These are phyloP conservation scores for Hypsibius dujardini DNA, from an alignment of 1,140 invertebrate genomes.

Conservation along the genomic window DNA sequence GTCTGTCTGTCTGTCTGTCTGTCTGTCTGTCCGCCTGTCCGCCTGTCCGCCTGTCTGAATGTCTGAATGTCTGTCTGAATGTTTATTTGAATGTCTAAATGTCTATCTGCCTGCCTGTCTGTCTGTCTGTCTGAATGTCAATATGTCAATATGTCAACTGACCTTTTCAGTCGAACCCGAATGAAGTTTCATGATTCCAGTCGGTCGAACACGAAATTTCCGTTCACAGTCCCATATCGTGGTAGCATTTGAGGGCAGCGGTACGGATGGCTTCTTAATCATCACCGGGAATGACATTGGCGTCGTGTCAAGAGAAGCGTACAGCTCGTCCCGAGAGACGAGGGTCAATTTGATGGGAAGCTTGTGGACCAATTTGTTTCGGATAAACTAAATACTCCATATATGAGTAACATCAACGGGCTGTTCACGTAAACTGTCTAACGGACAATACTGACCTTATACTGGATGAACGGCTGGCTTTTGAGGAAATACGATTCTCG, in stretches of 20 bases:
- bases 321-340: neutral
- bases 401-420: neutral
- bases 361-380: conserved; percentile 44
- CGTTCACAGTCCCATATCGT: neutral
- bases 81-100: neutral
- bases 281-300: neutral
- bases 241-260: neutral
- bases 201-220: neutral
- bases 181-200: conserved; percentile 8
- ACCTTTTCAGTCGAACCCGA: neutral
- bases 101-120: neutral
- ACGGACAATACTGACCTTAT: conserved; percentile 30
- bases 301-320: neutral
- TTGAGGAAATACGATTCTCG: conserved; percentile 65
- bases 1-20: no score
- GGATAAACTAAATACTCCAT: conserved; percentile 44
- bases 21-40: no score
- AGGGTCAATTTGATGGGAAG: conserved; percentile 9
- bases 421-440: neutral
- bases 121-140: no score
- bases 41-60: no score
- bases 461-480: conserved; percentile 58
- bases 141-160: no score
- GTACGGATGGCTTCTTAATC: neutral
- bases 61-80: no score